Conservation (phyloP, 35 echinoderm and acorn worm species). For the Anneissia japonica region DNA sequence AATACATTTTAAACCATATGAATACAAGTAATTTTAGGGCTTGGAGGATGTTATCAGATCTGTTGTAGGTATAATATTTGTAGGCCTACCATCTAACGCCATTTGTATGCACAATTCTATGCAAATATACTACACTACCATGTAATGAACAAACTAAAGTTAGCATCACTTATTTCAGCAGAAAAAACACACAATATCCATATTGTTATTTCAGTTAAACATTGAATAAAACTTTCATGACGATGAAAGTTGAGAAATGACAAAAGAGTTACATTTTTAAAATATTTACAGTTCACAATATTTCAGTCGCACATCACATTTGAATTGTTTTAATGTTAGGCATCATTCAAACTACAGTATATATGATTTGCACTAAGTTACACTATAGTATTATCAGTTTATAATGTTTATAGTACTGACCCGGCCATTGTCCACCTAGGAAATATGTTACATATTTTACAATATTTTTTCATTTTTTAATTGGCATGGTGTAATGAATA, state of each 20-base stretch:
- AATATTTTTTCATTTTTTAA: neutral
- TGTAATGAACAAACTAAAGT: neutral
- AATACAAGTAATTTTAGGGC: too few relatives aligned
- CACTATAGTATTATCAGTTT: neutral
- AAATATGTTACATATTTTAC: neutral
- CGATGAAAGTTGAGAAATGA: neutral
- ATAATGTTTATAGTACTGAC: neutral
- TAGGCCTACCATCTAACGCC: too few relatives aligned
- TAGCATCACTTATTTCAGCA: neutral
- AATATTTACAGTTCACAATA: neutral
- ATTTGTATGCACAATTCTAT: too few relatives aligned
- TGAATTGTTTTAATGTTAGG: neutral
- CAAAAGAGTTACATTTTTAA: neutral
- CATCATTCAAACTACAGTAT: neutral
- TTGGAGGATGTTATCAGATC: too few relatives aligned
- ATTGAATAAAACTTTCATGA: neutral
- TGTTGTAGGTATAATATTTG: too few relatives aligned
- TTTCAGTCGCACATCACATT: neutral
- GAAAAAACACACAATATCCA: neutral
- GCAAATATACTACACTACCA: neutral
- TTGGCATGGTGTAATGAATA: too few relatives aligned
- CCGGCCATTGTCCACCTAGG: neutral
- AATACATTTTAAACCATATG: too few relatives aligned
- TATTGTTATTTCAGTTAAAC: neutral
- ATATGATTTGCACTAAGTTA: neutral